Evolutionary conservation across 2,797 vertebrate species (phyloP).

Genomic region (Cynopterus sphinx): DNA sequence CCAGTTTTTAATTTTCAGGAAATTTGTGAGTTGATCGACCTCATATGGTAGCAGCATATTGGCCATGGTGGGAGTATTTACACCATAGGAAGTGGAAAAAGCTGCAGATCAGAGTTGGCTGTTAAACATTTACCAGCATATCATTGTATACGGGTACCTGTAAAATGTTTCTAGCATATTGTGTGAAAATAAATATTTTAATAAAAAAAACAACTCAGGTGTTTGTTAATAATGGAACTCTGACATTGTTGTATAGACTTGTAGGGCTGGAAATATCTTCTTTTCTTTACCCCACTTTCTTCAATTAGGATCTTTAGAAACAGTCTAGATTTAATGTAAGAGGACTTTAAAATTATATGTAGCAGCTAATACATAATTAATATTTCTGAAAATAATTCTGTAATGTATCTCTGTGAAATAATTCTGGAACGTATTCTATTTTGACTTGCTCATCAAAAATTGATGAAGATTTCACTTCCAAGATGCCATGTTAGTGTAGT

Average conservation of each 20-base stretch:
- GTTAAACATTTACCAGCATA: not conserved
- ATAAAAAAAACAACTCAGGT: not conserved
- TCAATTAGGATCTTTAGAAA: not conserved
- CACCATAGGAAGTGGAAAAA: not conserved
- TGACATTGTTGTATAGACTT: not conserved
- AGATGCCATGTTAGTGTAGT: not conserved
- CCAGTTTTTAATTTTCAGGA: not conserved
- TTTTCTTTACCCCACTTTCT: not conserved
- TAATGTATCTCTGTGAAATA: not conserved
- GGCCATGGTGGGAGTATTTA: not conserved
- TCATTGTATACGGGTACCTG: not conserved
- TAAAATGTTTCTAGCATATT: not conserved
- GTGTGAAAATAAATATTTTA: not conserved
- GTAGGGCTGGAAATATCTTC: not conserved
- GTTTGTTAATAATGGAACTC: not conserved
- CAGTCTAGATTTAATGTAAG: not conserved
- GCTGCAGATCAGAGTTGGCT: not conserved
- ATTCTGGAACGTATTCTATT: not conserved
- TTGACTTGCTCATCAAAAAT: not conserved
- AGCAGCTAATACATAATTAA: not conserved
- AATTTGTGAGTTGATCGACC: not conserved
- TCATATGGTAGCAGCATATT: not conserved
- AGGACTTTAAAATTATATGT: not conserved
- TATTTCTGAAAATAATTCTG: conserved; percentile 40
- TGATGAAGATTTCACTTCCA: not conserved